Base-by-base conservation (phyloP, 2,888 invertebrate species). In the Parnassius mnemosyne region DNA sequence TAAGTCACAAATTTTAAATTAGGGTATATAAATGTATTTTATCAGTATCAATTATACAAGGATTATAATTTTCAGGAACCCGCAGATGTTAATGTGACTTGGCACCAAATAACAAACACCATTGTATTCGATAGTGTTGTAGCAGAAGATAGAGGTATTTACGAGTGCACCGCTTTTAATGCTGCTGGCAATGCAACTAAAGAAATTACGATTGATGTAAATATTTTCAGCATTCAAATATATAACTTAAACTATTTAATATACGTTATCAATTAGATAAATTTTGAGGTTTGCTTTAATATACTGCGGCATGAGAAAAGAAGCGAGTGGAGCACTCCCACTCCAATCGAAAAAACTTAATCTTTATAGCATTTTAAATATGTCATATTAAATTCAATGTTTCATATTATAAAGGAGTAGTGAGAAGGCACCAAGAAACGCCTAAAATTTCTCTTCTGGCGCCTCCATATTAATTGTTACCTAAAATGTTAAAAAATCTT, bases 161-260 rank as follows among this genome's bases (percentile, higher is more conserved):
- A 90, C 54, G 77, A 83, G 67, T 91, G 90, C 64, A 72, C 65
- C 42, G 87, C 85, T 0, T 61, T 63, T 9, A 91, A 88, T 57
- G 54, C 59, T 2, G 87, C 81, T 57, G 90, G 89, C 9, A 71
- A 65, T 1, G 65, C 69, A 9, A 72, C 65, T 9, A 70, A 66
- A 54, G 61, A 70, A 54, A 78, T 87, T 25, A 69, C 65, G 54
- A 79, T 90, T 53, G 75, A 79, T 70, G 89, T 87, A 75, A 71
- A 63, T 66, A 62, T 43, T 44, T 9, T 2, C 3, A n/a, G 11
- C 44, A 54, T 9, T 50, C 53, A 54, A 50, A 20, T 49, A 51
- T 61, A 16, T 46, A 12, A 46, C 46, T 46, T 46, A 12, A 46
- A 46, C 11, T 46, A 0, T 34, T 34, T 1, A 34, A 34, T 34